These are phyloP conservation scores for Sandelia bainsii DNA, from an alignment of 2,797 vertebrate species.

Conservation along the genomic window DNA sequence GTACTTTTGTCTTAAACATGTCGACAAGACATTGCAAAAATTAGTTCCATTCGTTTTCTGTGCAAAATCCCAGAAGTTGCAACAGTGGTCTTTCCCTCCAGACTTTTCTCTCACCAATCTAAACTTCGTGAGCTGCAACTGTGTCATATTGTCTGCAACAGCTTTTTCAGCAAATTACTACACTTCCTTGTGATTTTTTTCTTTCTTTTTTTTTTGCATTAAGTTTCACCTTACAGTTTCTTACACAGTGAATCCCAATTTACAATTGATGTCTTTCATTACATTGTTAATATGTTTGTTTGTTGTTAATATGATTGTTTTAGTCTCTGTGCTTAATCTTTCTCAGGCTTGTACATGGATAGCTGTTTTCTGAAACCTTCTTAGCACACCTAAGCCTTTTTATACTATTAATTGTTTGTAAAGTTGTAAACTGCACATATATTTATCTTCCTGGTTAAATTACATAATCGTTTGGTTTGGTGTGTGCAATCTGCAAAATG, in stretches of 20 bases:
- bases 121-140: too few species aligned
- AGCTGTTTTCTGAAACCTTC: too few species aligned
- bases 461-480: conserved; percentile 1
- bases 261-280: background rate
- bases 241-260: background rate
- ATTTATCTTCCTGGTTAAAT: too few species aligned
- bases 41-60: background rate
- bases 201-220: too few species aligned
- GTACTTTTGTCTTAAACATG: background rate
- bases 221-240: background rate
- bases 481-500: conserved; percentile 34
- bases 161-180: background rate
- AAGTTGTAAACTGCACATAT: too few species aligned
- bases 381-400: too few species aligned
- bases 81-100: background rate
- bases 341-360: too few species aligned
- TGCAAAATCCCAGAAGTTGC: too few species aligned
- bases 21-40: background rate
- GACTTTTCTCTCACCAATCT: too few species aligned
- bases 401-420: too few species aligned
- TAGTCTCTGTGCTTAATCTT: too few species aligned
- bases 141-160: background rate
- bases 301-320: too few species aligned
- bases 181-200: background rate
- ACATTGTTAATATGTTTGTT: background rate